Evolutionary conservation across 2,797 vertebrate genomes (phyloP).

Genomic region (Nasua narica): DNA sequence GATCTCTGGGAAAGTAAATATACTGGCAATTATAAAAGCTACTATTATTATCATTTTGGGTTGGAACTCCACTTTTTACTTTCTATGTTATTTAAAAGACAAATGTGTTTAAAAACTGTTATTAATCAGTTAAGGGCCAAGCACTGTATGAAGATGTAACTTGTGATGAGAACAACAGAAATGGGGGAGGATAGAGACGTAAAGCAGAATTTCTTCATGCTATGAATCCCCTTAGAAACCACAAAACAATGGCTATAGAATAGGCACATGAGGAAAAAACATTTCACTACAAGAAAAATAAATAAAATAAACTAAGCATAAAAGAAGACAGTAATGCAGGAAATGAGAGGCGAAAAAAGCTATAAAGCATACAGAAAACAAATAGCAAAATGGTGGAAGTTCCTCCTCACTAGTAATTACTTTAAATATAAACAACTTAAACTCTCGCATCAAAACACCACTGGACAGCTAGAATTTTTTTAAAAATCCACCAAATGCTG

Average conservation of each 20-base stretch:
- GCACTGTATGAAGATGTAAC: background rate
- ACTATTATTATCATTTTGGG: background rate
- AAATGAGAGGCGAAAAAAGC: background rate
- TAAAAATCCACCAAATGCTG: background rate
- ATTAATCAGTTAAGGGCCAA: background rate
- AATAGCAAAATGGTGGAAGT: background rate
- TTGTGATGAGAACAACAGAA: background rate
- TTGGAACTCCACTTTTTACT: background rate
- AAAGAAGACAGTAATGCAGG: background rate
- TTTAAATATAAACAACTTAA: background rate
- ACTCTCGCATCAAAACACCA: background rate
- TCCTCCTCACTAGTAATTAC: background rate
- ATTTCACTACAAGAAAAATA: background rate
- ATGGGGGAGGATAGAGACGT: background rate
- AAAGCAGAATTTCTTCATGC: background rate
- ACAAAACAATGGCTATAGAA: background rate
- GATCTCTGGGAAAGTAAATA: background rate
- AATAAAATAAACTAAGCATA: background rate
- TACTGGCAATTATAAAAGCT: background rate
- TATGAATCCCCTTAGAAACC: background rate
- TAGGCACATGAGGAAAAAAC: background rate
- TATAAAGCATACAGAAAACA: background rate
- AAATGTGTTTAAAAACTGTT: background rate
- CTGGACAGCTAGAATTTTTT: background rate
- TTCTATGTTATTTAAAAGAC: background rate